These are phyloP conservation scores for Oncorhynchus mykiss DNA, from an alignment of 2,113 vertebrate species.

Conservation along the genomic window DNA sequence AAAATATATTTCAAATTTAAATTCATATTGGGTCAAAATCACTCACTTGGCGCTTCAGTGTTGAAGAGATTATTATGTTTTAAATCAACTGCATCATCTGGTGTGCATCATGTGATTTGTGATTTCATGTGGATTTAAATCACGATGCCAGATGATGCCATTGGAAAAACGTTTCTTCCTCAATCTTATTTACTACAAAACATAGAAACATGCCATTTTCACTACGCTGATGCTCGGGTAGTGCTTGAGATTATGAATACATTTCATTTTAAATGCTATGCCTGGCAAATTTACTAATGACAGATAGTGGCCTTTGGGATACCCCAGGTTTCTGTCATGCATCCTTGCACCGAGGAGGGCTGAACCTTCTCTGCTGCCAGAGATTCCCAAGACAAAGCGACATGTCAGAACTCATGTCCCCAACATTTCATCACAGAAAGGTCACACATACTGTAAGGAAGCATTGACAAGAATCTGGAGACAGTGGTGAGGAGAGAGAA, in stretches of 20 bases:
- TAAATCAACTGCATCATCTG: no score
- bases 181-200: no score
- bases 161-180: no score
- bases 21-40: no score
- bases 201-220: no score
- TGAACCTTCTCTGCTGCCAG: slow-evolving; percentile 52
- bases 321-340: slow-evolving; percentile 55
- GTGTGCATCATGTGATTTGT: no score
- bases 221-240: no score
- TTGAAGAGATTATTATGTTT: no score
- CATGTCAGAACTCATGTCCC: slow-evolving; percentile 57
- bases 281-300: slow-evolving; percentile 63
- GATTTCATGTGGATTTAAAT: neutral
- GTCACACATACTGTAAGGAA: slow-evolving; percentile 58
- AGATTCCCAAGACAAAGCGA: slow-evolving; percentile 69
- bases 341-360: slow-evolving; percentile 48
- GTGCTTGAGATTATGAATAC: no score
- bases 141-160: no score
- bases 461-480: slow-evolving; percentile 50
- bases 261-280: slow-evolving; percentile 14
- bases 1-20: neutral
- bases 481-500: slow-evolving; percentile 34
- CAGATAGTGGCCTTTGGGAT: slow-evolving; percentile 67
- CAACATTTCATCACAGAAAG: slow-evolving; percentile 70
- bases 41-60: no score